Percentiles rank a stretch among this genome's conserved stretches.
phyloP scores from a whole-genome alignment of 2,888 invertebrate species.

The Dendrolimus houi region DNA sequence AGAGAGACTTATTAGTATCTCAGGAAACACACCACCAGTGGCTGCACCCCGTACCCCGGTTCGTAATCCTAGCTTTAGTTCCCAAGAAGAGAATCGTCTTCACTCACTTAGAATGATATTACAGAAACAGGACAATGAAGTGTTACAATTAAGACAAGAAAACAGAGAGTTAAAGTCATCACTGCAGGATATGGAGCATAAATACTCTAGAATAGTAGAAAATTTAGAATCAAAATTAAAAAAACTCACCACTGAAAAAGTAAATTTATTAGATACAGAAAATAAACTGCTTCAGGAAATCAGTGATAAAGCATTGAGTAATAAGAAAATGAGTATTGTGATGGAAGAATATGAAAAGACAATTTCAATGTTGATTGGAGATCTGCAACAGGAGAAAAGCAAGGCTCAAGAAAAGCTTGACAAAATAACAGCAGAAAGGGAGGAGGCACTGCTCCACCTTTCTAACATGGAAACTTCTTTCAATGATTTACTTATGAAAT shows the following conservation, averaged over 20 bases:
- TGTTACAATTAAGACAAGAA: conserved; percentile 48
- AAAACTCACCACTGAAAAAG: conserved; percentile 49
- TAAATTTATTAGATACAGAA: conserved; percentile 40
- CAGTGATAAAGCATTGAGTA: conserved; percentile 49
- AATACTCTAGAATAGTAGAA: conserved; percentile 38
- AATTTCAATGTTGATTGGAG: conserved; percentile 82
- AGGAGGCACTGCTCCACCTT: conserved; percentile 76
- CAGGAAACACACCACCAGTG: conserved; percentile 53
- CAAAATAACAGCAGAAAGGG: conserved; percentile 70
- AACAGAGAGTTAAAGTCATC: conserved; percentile 52
- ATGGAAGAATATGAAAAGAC: conserved; percentile 88
- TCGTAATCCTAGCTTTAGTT: conserved; percentile 23
- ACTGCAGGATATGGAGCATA: conserved; percentile 48
- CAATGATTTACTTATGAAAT: conserved; percentile 78
- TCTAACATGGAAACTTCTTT: conserved; percentile 78
- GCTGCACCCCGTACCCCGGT: conserved; percentile 54
- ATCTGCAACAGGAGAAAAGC: conserved; percentile 80
- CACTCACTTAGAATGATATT: conserved; percentile 50
- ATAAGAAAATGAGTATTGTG: conserved; percentile 78
- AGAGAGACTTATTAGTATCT: conserved; percentile 56
- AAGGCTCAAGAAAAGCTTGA: conserved; percentile 59
- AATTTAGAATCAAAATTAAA: conserved; percentile 46
- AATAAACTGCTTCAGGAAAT: conserved; percentile 48
- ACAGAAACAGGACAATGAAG: conserved; percentile 61
- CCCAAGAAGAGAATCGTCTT: conserved; percentile 45